Evolutionary conservation across 2,113 vertebrate species (phyloP), one percentile per base, ranked within the genome.

Genomic region (Notiomystis cincta): DNA sequence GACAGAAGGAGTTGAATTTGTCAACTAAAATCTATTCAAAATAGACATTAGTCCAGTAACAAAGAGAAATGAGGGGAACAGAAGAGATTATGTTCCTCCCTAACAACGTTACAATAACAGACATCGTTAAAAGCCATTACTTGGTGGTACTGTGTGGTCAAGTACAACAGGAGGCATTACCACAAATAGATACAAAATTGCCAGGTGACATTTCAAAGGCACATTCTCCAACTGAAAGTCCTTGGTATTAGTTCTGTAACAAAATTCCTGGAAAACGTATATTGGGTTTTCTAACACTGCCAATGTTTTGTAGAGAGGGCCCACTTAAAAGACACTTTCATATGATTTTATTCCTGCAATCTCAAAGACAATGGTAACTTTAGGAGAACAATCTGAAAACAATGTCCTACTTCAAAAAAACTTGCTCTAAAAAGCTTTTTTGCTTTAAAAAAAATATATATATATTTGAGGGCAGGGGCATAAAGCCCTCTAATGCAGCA

Each of bases 1-100:
- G 42, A 77, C 66, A 67, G 65, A 91, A 89, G 47, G 42, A 90
- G 54, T 19, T 67, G 71, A 51, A 94, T 95, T 93, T 95, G 65
- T 90, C 92, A 75, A 20, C 64, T 62, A 84, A 94, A 95, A 47
- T 75, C 65, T 77, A 92, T 81, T 87, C 57, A 87, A 75, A 94
- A 78, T 16, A 85, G 87, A 85, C 89, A 80, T 81, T 78, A 90
- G 92, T 81, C 31, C 64, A 87, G 35, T 53, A 86, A 93, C 33
- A 87, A 87, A 73, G 67, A 93, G 66, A 77, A 94, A 92, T 0
- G 7, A 83, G 64, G 15, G 18, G 76, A 80, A 37, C 33, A 73
- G 84, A 47, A 70, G 66, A 47, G 35, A 70, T 72, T 28, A 0
- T 42, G 79, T 35, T 66, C 47, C 44, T 70, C 62, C 56, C 12